Evolutionary conservation across 1,140 invertebrate species (phyloP).

Genomic region (Whitmania pigra): DNA sequence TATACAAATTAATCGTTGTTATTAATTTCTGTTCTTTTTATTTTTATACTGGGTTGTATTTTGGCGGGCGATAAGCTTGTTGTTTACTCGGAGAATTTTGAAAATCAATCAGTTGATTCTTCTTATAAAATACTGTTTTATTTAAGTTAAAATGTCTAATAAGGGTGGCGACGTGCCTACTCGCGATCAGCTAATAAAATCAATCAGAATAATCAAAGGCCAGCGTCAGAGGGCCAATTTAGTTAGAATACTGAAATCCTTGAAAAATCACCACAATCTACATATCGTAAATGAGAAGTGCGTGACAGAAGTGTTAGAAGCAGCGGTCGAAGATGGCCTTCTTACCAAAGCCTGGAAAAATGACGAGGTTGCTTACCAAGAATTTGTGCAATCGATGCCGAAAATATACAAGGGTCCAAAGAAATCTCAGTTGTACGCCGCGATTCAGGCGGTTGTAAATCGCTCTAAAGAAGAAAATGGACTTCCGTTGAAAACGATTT

Average conservation of each 20-base stretch:
- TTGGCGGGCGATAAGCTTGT: no score
- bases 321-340: neutral
- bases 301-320: neutral
- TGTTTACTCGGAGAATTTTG: no score
- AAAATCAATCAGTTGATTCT: no score
- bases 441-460: neutral
- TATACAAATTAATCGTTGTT: no score
- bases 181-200: conserved; percentile 2
- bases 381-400: conserved; percentile 3
- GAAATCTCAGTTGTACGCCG: conserved; percentile 3
- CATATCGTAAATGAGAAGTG: neutral
- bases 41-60: no score
- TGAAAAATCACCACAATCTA: conserved; percentile 11
- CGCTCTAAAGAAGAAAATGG: neutral
- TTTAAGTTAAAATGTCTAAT: no score
- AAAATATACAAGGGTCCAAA: conserved; percentile 11
- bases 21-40: no score
- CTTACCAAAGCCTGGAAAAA: conserved; percentile 5
- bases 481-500: conserved; percentile 11
- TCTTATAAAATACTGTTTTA: no score
- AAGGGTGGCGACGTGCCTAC: neutral
- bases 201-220: conserved; percentile 13
- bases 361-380: conserved; percentile 10
- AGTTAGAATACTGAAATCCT: neutral
- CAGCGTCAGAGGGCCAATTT: conserved; percentile 2